Evolutionary conservation across 2,113 vertebrate species (phyloP), one percentile per base, ranked within the genome.

Genomic region (Nycticebus coucang): DNA sequence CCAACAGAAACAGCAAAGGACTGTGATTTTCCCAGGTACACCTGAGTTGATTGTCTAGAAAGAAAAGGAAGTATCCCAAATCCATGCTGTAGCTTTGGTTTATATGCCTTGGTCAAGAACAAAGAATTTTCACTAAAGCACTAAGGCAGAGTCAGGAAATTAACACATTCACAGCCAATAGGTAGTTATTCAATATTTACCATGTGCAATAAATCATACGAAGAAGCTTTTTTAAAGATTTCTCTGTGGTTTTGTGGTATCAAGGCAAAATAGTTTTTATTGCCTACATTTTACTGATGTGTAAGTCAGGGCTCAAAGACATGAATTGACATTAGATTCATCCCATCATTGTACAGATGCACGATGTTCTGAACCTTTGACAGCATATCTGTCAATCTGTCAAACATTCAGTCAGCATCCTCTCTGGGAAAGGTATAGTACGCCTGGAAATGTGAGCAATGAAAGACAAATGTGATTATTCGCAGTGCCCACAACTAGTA

Each of bases 291-390:
- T 94, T 83, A 78, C 1, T n/a, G 37, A 74, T 59, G 11, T 82
- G 8, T 57, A 88, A 90, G 24, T 60, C 45, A 50, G 13, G 14
- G 6, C 9, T 82, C 22, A 94, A 37, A 66, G 35, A 33, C 55
- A 79, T 18, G 18, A 55, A 37, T 17, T 84, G 37, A 41, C 69
- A 35, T 80, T 75, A 85, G 82, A 83, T 19, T 30, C 15, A 37
- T 86, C n/a, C 17, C 69, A 53, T 90, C 50, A 78, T 41, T 83
- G 55, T 94, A 45, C 28, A 84, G 80, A 88, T 81, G 24, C 12
- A 91, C 86, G 18, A 1, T 85, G 95, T 82, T 62, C 72, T 78
- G 30, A 55, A 89, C 60, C 41, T 71, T 93, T 89, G 66, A 89
- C n/a, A 37, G 1, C 57, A 5, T 45, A 45, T 74, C 18, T 96